Conservation (phyloP, 2,113 vertebrate species). For the Pelodiscus sinensis region DNA sequence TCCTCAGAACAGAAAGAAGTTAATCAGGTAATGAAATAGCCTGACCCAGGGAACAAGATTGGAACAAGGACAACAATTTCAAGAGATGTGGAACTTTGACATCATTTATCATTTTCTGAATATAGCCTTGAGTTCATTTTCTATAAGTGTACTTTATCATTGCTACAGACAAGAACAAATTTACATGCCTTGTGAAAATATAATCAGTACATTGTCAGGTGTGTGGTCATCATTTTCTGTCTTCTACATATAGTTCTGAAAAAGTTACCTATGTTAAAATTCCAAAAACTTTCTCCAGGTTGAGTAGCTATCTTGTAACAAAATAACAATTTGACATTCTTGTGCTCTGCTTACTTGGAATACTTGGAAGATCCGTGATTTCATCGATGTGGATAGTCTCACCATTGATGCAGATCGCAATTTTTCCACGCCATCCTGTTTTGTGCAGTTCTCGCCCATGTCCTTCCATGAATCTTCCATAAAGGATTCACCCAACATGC, state of each 20-base stretch:
- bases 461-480: too few relatives aligned
- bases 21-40: background rate
- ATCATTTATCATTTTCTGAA: background rate
- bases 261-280: background rate
- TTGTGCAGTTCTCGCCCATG: too few relatives aligned
- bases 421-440: too few relatives aligned
- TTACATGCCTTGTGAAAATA: constrained; percentile 9
- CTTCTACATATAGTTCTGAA: background rate
- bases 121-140: background rate
- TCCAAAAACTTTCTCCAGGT: background rate
- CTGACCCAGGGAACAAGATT: background rate
- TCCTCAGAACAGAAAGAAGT: background rate
- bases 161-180: background rate
- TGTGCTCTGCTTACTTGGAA: too few relatives aligned
- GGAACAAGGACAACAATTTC: constrained; percentile 14
- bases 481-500: too few relatives aligned
- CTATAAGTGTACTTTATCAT: background rate
- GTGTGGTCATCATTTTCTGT: background rate
- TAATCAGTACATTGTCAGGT: background rate
- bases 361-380: too few relatives aligned
- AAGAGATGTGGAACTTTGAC: constrained; percentile 22
- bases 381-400: too few relatives aligned
- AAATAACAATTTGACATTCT: background rate
- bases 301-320: background rate
- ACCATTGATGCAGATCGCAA: too few relatives aligned